Conservation (phyloP, 2,888 invertebrate species). For the Smittia aterrima region DNA sequence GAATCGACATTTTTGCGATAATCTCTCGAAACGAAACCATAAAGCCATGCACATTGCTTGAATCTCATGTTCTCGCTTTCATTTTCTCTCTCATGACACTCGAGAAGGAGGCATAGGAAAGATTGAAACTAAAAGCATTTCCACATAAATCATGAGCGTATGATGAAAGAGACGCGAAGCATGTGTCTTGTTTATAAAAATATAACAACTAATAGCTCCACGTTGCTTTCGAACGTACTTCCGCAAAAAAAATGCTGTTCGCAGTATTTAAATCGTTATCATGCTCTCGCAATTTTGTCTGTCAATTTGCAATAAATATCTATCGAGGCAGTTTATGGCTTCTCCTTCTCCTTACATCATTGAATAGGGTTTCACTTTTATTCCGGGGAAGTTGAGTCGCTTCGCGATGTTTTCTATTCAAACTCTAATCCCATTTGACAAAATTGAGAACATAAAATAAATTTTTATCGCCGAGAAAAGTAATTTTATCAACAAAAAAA, state of each 20-base stretch:
- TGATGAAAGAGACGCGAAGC: background rate
- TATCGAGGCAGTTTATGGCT: background rate
- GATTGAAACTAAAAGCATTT: background rate
- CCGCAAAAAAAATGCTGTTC: background rate
- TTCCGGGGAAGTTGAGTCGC: too few species aligned
- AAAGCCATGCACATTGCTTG: background rate
- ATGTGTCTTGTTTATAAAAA: background rate
- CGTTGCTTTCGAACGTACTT: background rate
- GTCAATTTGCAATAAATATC: background rate
- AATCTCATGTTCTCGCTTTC: background rate
- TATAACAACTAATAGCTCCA: background rate
- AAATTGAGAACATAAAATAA: background rate
- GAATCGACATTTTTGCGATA: conserved; percentile 15
- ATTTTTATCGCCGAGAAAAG: background rate
- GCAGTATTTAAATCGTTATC: background rate
- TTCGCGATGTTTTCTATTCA: background rate
- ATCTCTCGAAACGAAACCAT: background rate
- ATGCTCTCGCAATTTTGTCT: background rate
- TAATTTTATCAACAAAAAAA: background rate
- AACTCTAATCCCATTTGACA: background rate
- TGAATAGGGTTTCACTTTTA: too few species aligned
- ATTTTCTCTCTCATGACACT: background rate
- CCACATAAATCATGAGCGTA: background rate
- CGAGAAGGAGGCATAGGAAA: background rate
- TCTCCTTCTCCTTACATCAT: too few species aligned